A percentile compares a stretch with the other conserved stretches of the same genome.
Evolutionary conservation across 2,888 invertebrate genomes (phyloP).

Genomic region (Maniola hyperantus): DNA sequence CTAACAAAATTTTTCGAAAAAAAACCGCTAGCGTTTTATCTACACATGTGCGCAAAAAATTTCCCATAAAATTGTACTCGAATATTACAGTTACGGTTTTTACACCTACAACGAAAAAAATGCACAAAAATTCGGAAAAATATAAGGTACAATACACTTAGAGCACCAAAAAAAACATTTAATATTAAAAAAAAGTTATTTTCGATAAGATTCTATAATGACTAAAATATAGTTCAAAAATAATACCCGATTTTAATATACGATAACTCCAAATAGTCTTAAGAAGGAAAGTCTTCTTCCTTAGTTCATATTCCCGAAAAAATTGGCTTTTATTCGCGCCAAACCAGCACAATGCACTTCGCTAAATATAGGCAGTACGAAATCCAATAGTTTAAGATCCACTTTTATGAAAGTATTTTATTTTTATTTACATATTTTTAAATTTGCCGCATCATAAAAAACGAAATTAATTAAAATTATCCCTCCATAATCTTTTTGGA

Average conservation of each 20-base stretch:
- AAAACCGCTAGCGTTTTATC: constrained; percentile 45
- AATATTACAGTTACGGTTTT: constrained; percentile 35
- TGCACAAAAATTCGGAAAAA: constrained; percentile 48
- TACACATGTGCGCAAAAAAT: constrained; percentile 46
- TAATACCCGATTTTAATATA: constrained; percentile 14
- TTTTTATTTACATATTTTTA: too few relatives aligned
- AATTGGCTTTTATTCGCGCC: too few relatives aligned
- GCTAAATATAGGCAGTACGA: too few relatives aligned
- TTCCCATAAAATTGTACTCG: constrained; percentile 45
- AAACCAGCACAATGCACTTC: too few relatives aligned
- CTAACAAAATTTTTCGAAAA: constrained; percentile 33
- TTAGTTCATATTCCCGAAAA: not conserved
- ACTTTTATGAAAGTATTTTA: too few relatives aligned
- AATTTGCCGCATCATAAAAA: too few relatives aligned
- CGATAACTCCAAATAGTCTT: constrained; percentile 7
- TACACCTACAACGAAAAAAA: constrained; percentile 42
- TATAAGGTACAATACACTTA: constrained; percentile 39
- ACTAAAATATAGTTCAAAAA: constrained; percentile 9
- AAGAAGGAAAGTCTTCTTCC: not conserved
- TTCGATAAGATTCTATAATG: constrained; percentile 22
- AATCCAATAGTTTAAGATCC: too few relatives aligned
- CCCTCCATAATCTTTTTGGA: constrained; percentile 6
- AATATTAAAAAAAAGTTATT: constrained; percentile 39
- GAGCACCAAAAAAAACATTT: constrained; percentile 56
- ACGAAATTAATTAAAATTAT: not conserved